Percentiles rank a stretch among this genome's conserved stretches.
Evolutionary conservation across 2,888 invertebrate species (phyloP).

Genomic region (Vanessa cardui): DNA sequence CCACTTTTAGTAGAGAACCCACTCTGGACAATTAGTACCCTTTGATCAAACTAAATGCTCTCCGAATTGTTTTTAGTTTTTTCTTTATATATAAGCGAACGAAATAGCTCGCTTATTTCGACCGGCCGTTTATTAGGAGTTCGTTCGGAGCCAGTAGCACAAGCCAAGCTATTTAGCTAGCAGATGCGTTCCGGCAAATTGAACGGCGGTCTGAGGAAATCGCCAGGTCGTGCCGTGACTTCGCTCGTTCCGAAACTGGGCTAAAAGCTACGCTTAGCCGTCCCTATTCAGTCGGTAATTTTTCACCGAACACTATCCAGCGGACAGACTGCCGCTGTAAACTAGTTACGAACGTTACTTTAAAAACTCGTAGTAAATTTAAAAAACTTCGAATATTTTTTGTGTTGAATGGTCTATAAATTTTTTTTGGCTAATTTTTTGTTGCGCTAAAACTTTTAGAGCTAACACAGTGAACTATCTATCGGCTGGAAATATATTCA

Average conservation of each 20-base stretch:
- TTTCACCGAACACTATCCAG: constrained; percentile 63
- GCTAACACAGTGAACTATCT: constrained; percentile 43
- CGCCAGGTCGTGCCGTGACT: constrained; percentile 68
- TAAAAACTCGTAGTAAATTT: constrained; percentile 47
- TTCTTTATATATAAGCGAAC: constrained; percentile 33
- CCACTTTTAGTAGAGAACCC: constrained; percentile 62
- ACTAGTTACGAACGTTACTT: constrained; percentile 53
- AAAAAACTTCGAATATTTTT: constrained; percentile 40
- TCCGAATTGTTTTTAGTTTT: constrained; percentile 40
- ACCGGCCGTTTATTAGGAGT: constrained; percentile 38
- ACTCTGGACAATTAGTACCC: constrained; percentile 67
- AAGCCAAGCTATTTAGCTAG: constrained; percentile 59
- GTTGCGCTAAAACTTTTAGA: constrained; percentile 47
- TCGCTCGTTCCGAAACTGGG: constrained; percentile 61
- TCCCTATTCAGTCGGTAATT: constrained; percentile 56
- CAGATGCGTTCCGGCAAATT: constrained; percentile 67
- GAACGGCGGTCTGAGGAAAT: constrained; percentile 63
- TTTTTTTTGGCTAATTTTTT: constrained; percentile 47
- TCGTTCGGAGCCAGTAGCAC: constrained; percentile 40
- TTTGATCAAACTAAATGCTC: constrained; percentile 57
- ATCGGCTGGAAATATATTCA: constrained; percentile 61
- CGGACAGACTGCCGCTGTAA: constrained; percentile 53
- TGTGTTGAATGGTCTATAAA: constrained; percentile 33
- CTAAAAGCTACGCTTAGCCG: constrained; percentile 65
- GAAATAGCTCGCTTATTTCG: constrained; percentile 27